These are phyloP conservation scores for Clarias macrocephalus DNA, from an alignment of 2,113 vertebrate genomes.

Conservation along the genomic window DNA sequence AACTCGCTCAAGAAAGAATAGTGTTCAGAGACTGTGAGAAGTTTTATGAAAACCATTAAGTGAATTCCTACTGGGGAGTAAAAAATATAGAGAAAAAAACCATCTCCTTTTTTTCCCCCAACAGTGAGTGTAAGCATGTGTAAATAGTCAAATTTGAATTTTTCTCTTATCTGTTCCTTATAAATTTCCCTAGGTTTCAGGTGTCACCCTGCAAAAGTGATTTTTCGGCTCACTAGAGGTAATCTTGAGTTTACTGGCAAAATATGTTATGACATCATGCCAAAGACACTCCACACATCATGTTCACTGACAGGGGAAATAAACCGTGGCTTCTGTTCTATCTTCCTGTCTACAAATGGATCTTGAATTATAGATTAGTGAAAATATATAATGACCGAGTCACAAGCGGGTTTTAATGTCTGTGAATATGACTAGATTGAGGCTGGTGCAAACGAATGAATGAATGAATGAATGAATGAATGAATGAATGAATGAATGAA, in stretches of 20 bases:
- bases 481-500: no score
- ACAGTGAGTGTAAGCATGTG: not conserved
- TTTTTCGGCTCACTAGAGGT: conserved; percentile 12
- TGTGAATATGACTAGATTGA: not conserved
- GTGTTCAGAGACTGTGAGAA: not conserved
- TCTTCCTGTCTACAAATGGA: not conserved
- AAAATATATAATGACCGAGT: not conserved
- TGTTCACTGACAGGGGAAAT: not conserved
- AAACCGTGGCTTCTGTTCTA: not conserved
- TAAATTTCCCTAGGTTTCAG: not conserved
- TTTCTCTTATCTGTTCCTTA: not conserved
- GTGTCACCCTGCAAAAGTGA: not conserved
- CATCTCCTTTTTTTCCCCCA: not conserved
- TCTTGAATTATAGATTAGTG: not conserved
- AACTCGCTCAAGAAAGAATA: not conserved
- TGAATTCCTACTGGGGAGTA: not conserved
- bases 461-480: not conserved
- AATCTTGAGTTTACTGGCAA: not conserved
- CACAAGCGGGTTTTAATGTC: not conserved
- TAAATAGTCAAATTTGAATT: not conserved
- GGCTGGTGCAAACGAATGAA: not conserved
- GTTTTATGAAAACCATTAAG: not conserved
- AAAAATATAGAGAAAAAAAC: not conserved
- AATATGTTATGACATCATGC: not conserved
- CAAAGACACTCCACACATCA: not conserved